Base-by-base conservation (phyloP, 2,797 vertebrate species). In the Nasua narica region DNA sequence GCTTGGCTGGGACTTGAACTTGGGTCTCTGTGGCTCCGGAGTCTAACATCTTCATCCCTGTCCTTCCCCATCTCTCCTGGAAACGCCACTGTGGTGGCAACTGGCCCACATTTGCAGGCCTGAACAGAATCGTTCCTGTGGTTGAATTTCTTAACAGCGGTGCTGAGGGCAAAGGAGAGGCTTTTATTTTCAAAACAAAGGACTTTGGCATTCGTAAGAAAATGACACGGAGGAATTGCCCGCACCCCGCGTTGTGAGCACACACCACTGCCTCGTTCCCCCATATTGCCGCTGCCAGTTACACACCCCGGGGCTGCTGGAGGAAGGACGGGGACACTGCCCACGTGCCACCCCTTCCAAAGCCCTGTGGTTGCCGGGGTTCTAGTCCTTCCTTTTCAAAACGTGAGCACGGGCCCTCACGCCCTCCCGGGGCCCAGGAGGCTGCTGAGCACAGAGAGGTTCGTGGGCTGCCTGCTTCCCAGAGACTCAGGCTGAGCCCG, bases 121-220 rank as follows among this genome's bases (percentile, higher is more conserved):
- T 60, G 23, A 58, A 78, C 76, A 90, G 79, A 87, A 25, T 82
- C 82, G 72, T 37, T 67, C 87, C 67, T 79, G 48, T 14, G 93
- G 54, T 90, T 90, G 76, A 37, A 14, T 92, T 54, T 96, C 93
- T 88, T 65, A 40, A 56, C 48, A 35, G 78, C 60, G 87, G n/a
- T 76, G 87, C 72, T 89, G 50, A 70, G 62, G 70, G 93, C 90
- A 86, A 81, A 95, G 96, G 95, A 93, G 94, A 93, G 93, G 84
- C 83, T 40, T 87, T 35, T 84, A 25, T 70, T 97, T 95, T 69
- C 86, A 87, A 94, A 97, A 96, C 95, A 96, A 87, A 92, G 69
- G 83, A 56, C 84, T 91, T 35, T 58, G 91, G 85, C 95, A 92
- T 94, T 89, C 65, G 5, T 54, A 32, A 46, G 52, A 72, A 48